Conservation (phyloP, 2,888 invertebrate genomes). For the Tachina fera region DNA sequence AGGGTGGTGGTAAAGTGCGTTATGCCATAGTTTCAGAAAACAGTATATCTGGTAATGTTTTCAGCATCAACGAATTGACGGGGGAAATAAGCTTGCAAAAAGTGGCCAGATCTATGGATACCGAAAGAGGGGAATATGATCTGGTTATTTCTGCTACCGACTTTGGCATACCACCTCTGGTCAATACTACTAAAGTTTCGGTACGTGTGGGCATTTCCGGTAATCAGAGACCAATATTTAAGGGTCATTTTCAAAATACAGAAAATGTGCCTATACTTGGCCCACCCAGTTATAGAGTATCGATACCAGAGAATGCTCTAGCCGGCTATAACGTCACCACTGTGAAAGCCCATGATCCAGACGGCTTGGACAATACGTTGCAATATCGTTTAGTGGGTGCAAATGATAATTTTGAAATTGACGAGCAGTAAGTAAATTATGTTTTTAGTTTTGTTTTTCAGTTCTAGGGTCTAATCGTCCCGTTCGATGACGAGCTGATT, state of each 20-base stretch:
- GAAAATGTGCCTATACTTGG: conserved; percentile 85
- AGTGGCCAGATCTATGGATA: conserved; percentile 88
- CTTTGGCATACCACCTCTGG: conserved; percentile 87
- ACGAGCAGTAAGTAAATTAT: conserved; percentile 85
- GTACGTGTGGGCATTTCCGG: conserved; percentile 91
- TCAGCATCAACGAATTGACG: conserved; percentile 87
- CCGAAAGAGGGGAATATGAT: conserved; percentile 89
- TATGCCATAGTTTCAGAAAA: conserved; percentile 88
- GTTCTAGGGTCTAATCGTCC: background rate
- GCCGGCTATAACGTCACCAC: conserved; percentile 88
- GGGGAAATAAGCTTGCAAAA: conserved; percentile 88
- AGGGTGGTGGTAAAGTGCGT: conserved; percentile 87
- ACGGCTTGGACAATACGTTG: conserved; percentile 88
- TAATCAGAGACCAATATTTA: conserved; percentile 91
- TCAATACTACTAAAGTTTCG: conserved; percentile 87
- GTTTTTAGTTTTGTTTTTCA: background rate
- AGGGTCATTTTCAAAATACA: conserved; percentile 87
- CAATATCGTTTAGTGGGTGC: conserved; percentile 90
- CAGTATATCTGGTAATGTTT: conserved; percentile 86
- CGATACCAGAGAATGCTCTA: conserved; percentile 88
- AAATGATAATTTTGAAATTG: conserved; percentile 90
- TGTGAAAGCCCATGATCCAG: conserved; percentile 90
- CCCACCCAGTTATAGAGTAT: conserved; percentile 88
- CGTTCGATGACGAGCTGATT: no score
- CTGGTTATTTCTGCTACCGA: conserved; percentile 88